These are phyloP conservation scores for Thermophis baileyi DNA, from an alignment of 2,113 vertebrate species.

Conservation along the genomic window DNA sequence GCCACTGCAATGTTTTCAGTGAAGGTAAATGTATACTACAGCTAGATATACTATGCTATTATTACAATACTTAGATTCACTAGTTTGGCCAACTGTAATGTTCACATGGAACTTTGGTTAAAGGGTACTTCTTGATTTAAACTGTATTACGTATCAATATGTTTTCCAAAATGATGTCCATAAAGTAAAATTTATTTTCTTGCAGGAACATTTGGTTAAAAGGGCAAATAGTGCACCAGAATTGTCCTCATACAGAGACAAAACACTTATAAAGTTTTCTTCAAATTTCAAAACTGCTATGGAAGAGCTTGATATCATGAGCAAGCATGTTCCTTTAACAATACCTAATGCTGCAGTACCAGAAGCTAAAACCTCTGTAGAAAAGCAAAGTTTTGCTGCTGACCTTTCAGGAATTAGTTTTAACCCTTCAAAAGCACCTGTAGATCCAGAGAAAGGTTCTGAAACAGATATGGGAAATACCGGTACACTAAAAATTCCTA, in stretches of 20 bases:
- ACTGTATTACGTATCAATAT: neutral
- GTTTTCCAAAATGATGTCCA: neutral
- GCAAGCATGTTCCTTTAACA: conserved; percentile 28
- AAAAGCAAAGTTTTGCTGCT: neutral
- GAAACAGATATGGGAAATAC: neutral
- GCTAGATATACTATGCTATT: neutral
- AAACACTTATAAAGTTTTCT: conserved; percentile 34
- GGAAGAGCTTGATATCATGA: conserved; percentile 61
- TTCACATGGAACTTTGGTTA: neutral
- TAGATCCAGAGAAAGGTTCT: neutral
- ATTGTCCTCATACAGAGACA: conserved; percentile 48
- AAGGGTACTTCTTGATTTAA: neutral
- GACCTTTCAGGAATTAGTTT: neutral
- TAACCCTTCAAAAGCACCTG: neutral
- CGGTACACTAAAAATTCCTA: neutral
- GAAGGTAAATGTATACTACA: neutral
- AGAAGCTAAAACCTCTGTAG: neutral
- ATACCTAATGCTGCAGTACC: neutral
- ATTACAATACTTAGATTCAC: neutral
- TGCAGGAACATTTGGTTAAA: conserved; percentile 35
- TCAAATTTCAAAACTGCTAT: conserved; percentile 63
- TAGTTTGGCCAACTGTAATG: neutral
- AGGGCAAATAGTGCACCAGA: conserved; percentile 54
- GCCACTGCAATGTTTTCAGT: neutral
- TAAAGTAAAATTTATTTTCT: conserved; percentile 28